These are phyloP conservation scores for Siderastrea radians DNA, from an alignment of 92 coral and sea anemone genomes.

Conservation along the genomic window DNA sequence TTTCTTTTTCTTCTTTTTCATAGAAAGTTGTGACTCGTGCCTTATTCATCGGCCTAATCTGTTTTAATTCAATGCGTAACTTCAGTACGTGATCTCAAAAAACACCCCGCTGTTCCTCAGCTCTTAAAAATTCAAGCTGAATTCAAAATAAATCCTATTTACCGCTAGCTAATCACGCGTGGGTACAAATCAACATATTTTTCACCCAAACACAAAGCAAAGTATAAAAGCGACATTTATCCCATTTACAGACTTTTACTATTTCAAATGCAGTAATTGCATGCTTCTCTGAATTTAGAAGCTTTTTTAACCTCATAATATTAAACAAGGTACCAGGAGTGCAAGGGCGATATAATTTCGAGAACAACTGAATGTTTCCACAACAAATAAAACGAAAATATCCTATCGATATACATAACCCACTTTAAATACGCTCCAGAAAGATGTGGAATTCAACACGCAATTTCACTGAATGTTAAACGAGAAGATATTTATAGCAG, in stretches of 20 bases:
- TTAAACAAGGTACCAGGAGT: neutral
- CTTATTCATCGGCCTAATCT: neutral
- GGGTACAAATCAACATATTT: constrained; percentile 15
- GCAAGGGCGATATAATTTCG: neutral
- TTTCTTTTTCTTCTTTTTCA: too few relatives aligned
- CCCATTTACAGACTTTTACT: neutral
- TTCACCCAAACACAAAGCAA: neutral
- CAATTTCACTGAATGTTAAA: too few relatives aligned
- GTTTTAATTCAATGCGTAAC: neutral
- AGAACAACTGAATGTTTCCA: neutral
- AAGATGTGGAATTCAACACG: neutral
- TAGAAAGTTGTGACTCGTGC: neutral
- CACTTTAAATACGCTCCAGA: neutral
- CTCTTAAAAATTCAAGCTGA: neutral
- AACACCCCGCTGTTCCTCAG: constrained; percentile 14
- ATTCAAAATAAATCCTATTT: constrained; percentile 33
- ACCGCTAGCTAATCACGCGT: neutral
- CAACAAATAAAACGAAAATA: constrained; percentile 26
- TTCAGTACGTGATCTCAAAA: constrained; percentile 23
- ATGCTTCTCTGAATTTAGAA: neutral
- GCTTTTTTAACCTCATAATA: neutral
- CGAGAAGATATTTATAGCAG: neutral
- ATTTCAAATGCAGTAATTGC: neutral
- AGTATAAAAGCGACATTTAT: neutral
- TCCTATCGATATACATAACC: neutral